phyloP scores from a whole-genome alignment of 2,113 vertebrate species.

The Tichodroma muraria region DNA sequence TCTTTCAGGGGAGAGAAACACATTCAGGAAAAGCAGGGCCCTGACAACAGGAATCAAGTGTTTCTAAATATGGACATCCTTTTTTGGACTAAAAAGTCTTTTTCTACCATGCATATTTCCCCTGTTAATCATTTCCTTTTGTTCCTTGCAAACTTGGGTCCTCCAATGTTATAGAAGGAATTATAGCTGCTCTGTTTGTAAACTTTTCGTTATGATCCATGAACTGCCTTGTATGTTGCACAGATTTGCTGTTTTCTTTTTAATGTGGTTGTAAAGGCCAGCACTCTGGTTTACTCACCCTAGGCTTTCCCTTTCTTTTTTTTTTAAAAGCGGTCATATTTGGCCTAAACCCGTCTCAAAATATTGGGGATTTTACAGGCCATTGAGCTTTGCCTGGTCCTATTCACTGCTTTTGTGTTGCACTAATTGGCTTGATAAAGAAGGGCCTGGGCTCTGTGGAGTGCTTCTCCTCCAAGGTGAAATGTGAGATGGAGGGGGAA shows the following conservation, averaged over 20 bases:
- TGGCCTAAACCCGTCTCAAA: not conserved
- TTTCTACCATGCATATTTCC: slow-evolving; percentile 53
- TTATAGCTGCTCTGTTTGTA: slow-evolving; percentile 22
- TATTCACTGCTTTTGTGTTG: slow-evolving; percentile 32
- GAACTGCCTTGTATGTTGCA: not conserved
- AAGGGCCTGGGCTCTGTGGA: not conserved
- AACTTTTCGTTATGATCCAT: not conserved
- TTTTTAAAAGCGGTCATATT: not conserved
- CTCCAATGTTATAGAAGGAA: slow-evolving; percentile 16
- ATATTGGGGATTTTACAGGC: slow-evolving; percentile 52
- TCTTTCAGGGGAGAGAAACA: not conserved
- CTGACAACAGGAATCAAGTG: slow-evolving; percentile 51
- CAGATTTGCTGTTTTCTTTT: not conserved
- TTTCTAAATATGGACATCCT: slow-evolving; percentile 62
- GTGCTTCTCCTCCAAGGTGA: slow-evolving; percentile 19
- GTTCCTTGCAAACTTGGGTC: slow-evolving; percentile 34
- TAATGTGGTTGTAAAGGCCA: not conserved
- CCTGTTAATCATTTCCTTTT: slow-evolving; percentile 68
- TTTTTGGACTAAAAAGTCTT: slow-evolving; percentile 59
- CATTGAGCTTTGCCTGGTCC: slow-evolving; percentile 19
- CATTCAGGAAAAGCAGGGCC: slow-evolving; percentile 30
- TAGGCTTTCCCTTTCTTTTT: not conserved
- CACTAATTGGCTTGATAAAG: slow-evolving; percentile 46
- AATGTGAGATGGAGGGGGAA: slow-evolving; percentile 17
- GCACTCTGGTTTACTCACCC: not conserved